Percentiles rank a stretch among this genome's conserved stretches.
phyloP scores from a whole-genome alignment of 2,113 vertebrate genomes.

The Oncorhynchus tshawytscha region DNA sequence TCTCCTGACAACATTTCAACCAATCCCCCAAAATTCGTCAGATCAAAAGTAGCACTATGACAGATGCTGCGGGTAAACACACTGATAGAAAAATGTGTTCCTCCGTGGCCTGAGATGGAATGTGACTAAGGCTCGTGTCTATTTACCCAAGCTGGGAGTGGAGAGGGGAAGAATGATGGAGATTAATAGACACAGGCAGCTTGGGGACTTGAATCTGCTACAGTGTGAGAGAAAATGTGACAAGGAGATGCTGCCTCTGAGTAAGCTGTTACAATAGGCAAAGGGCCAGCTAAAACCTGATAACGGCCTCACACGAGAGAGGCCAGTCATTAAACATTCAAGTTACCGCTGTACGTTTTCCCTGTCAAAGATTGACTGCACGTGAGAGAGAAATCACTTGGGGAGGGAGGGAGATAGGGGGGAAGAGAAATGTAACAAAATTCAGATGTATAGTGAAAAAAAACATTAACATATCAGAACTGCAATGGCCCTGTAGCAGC shows the following conservation, averaged over 20 bases:
- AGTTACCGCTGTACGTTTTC: constrained; percentile 39
- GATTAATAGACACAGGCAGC: constrained; percentile 66
- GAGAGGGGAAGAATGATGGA: constrained; percentile 56
- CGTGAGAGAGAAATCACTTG: constrained; percentile 16
- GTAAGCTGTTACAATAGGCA: constrained; percentile 58
- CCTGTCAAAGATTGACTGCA: constrained; percentile 35
- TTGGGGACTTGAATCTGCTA: constrained; percentile 46
- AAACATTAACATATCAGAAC: background rate
- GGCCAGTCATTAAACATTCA: constrained; percentile 63
- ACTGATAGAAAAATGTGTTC: constrained; percentile 51
- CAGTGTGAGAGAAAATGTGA: constrained; percentile 55
- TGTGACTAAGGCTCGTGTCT: constrained; percentile 47
- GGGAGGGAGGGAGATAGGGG: constrained; percentile 3
- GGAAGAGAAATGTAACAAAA: background rate
- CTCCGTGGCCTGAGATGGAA: constrained; percentile 34
- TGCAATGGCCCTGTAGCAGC: background rate
- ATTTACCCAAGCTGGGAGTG: constrained; percentile 42
- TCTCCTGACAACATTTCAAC: background rate
- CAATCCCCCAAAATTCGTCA: constrained; percentile 19
- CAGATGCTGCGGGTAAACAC: constrained; percentile 48
- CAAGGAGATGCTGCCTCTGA: constrained; percentile 56
- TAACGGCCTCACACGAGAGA: constrained; percentile 28
- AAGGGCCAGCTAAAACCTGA: constrained; percentile 50
- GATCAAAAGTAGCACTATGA: constrained; percentile 28
- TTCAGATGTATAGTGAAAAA: background rate